Evolutionary conservation across 2,113 vertebrate genomes (phyloP), one percentile per base, ranked within the genome.

Genomic region (Phoxinus phoxinus): DNA sequence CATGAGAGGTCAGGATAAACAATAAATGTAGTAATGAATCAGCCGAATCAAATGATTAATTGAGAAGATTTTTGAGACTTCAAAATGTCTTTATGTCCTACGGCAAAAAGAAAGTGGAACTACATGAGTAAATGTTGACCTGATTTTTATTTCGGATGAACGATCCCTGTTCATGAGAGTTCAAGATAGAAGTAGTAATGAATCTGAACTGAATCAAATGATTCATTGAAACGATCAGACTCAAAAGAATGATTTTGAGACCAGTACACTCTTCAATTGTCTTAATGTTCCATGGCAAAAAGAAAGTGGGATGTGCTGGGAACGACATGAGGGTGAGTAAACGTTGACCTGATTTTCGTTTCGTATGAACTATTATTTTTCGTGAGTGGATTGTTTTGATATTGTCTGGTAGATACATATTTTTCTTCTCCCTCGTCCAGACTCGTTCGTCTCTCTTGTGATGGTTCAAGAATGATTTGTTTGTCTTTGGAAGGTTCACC

Each of bases 271-370:
- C 19, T 56, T 56, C 53, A 56, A 7, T 8, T 21, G 53, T 21
- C 17, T 53, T 53, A 21, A 21, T 56, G 53, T 56, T 56, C 15
- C 6, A 19, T 69, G 15, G 6, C 12, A 27, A 27, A 67, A 6
- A 67, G 65, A 27, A 32, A 67, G 27, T 35, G 63, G 63, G 30
- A 67, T 5, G 4, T 67, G 63, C 27, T 67, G 17, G 63, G 13
- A 35, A 69, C 15, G 15, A 8, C 65, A 35, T 15, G 30, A 67
- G 65, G 15, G 65, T 69, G 65, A 69, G 12, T 69, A 7, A 69
- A 69, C 15, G 65, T 15, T 69, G 73, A 75, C 73, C 46, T 19
- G 46, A 76, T 76, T 76, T 76, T 76, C 44, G 4, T 32, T 53
- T 73, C 8, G 5, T 41, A 73, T 44, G 23, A 73, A 46, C 23